Evolutionary conservation across 2,888 invertebrate genomes (phyloP).

Genomic region (Lithophane ornitopus): DNA sequence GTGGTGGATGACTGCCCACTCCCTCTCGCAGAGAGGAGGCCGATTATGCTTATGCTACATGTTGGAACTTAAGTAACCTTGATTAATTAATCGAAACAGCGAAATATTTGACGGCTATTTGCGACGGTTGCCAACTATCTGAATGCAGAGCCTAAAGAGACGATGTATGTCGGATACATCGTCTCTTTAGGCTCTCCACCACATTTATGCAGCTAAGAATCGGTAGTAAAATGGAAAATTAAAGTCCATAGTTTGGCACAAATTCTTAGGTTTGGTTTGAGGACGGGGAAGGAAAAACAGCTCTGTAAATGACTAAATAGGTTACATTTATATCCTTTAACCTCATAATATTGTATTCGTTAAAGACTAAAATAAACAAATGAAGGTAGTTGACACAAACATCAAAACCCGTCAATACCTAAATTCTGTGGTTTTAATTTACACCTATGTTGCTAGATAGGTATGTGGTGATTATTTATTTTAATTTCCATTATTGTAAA

Average conservation of each 20-base stretch:
- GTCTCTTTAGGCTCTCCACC: neutral
- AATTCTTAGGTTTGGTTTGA: slow-evolving; percentile 12
- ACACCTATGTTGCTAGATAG: neutral
- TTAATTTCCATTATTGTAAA: neutral
- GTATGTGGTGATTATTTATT: neutral
- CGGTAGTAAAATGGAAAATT: neutral
- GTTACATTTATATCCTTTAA: neutral
- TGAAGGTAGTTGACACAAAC: neutral
- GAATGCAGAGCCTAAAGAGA: too few species aligned
- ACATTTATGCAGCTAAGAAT: neutral
- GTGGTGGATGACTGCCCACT: too few species aligned
- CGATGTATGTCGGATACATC: too few species aligned
- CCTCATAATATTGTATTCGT: neutral
- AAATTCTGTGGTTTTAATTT: neutral
- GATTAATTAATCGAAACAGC: neutral
- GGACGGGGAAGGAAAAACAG: slow-evolving; percentile 16
- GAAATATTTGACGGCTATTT: neutral
- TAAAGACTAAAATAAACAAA: neutral
- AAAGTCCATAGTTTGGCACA: neutral
- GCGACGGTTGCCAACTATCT: neutral
- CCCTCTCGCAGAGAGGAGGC: too few species aligned
- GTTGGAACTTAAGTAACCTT: too few species aligned
- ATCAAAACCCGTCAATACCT: neutral
- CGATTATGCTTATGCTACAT: too few species aligned
- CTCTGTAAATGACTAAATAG: slow-evolving; percentile 4